Conservation (phyloP, 2,888 invertebrate species). For the Phaedon cochleariae region DNA sequence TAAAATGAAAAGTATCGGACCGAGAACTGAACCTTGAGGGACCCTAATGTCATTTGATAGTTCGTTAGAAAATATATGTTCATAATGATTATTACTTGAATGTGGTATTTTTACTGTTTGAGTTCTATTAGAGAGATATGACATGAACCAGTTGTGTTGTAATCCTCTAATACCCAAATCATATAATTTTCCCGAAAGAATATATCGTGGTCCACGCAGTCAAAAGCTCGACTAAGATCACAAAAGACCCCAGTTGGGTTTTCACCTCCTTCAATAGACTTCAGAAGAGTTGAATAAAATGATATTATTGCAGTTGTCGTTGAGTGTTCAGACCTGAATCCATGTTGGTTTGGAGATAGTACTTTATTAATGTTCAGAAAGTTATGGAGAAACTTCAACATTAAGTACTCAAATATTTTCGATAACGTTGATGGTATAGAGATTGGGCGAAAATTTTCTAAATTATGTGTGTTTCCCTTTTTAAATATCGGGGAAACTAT, state of each 20-base stretch:
- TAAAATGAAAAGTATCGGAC: not conserved
- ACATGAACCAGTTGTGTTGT: not conserved
- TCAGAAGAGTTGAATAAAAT: slow-evolving; percentile 7
- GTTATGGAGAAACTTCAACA: slow-evolving; percentile 13
- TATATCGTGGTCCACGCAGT: not conserved
- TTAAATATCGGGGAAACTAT: not conserved
- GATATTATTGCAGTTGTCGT: slow-evolving; percentile 12
- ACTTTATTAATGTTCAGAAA: slow-evolving; percentile 4
- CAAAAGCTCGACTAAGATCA: not conserved
- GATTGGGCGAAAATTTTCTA: slow-evolving; percentile 7
- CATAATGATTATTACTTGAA: not conserved
- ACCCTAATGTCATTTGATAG: not conserved
- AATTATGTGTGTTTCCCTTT: slow-evolving; percentile 2
- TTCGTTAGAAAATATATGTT: not conserved
- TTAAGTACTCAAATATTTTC: slow-evolving; percentile 2
- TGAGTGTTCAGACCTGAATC: slow-evolving; percentile 5
- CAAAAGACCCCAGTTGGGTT: not conserved
- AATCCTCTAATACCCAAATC: not conserved
- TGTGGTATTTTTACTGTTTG: not conserved
- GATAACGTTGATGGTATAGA: not conserved
- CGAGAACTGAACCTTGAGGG: not conserved
- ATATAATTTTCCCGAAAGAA: not conserved
- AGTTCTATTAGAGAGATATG: not conserved
- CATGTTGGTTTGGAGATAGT: not conserved
- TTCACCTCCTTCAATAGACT: slow-evolving; percentile 2